Evolutionary conservation across 2,888 invertebrate genomes (phyloP).

Genomic region (Norana najaformis): DNA sequence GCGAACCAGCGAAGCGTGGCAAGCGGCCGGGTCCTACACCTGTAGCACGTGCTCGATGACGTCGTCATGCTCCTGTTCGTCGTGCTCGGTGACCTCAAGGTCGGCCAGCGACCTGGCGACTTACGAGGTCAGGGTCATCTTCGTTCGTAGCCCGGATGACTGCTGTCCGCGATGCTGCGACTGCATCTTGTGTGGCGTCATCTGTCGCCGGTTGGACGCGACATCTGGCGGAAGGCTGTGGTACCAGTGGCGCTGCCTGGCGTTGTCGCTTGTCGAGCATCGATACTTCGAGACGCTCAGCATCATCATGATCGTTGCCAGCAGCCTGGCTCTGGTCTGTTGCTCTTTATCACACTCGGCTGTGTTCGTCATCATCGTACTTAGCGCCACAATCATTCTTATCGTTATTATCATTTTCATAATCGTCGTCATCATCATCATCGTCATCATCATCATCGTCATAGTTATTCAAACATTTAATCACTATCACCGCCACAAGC

Average conservation of each 20-base stretch:
- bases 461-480: no score
- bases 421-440: not conserved
- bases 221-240: constrained; percentile 93
- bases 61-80: not conserved
- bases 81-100: not conserved
- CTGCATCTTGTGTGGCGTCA: constrained; percentile 29
- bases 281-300: constrained; percentile 99
- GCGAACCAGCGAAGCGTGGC: not conserved
- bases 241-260: constrained; percentile 89
- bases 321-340: constrained; percentile 90
- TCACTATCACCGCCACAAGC: no score
- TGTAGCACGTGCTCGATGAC: not conserved
- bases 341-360: not conserved
- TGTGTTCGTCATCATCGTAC: no score
- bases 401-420: not conserved
- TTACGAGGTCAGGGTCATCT: constrained; percentile 78
- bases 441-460: no score
- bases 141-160: constrained; percentile 81
- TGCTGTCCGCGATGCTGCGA: constrained; percentile 67
- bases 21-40: not conserved
- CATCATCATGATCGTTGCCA: constrained; percentile 95
- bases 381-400: no score
- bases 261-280: constrained; percentile 82
- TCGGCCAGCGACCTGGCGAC: constrained; percentile 67
- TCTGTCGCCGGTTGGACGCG: constrained; percentile 65